A percentile compares a stretch with the other conserved stretches of the same genome.
Conservation (phyloP, 2,113 vertebrate genomes). For the Theristicus caerulescens region DNA sequence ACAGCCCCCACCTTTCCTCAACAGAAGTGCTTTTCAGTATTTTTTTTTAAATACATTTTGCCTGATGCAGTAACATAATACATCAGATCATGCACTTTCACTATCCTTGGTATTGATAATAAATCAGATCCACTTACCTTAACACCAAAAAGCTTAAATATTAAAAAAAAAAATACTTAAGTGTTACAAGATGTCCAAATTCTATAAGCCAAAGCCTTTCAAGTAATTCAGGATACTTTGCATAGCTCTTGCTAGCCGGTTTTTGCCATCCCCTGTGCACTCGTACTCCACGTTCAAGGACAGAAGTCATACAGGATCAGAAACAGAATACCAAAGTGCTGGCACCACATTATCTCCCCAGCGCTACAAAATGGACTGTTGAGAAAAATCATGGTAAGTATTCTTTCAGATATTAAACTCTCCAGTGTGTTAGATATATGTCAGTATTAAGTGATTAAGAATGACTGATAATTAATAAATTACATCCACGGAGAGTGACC, state of each 20-base stretch:
- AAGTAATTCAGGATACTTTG: not conserved
- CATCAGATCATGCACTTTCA: not conserved
- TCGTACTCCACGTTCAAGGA: not conserved
- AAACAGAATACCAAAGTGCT: not conserved
- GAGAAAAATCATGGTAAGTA: conserved; percentile 23
- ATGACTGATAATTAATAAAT: conserved; percentile 55
- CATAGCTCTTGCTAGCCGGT: not conserved
- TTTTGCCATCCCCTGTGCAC: not conserved
- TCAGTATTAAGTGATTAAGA: conserved; percentile 39
- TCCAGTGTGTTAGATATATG: conserved; percentile 19
- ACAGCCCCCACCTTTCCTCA: not conserved
- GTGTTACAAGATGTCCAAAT: not conserved
- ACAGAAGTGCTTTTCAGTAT: not conserved
- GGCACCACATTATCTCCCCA: not conserved
- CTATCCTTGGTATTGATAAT: not conserved
- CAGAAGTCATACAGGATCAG: not conserved
- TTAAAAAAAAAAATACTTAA: not conserved
- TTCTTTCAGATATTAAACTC: conserved; percentile 26
- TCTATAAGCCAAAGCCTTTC: not conserved
- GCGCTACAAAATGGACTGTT: conserved; percentile 21
- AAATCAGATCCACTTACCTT: not conserved
- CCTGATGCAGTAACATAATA: not conserved
- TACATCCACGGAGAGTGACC: not conserved
- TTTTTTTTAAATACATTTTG: not conserved
- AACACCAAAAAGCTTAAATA: not conserved